Conservation (phyloP, 2,797 vertebrate species). For the Vultur gryphus region DNA sequence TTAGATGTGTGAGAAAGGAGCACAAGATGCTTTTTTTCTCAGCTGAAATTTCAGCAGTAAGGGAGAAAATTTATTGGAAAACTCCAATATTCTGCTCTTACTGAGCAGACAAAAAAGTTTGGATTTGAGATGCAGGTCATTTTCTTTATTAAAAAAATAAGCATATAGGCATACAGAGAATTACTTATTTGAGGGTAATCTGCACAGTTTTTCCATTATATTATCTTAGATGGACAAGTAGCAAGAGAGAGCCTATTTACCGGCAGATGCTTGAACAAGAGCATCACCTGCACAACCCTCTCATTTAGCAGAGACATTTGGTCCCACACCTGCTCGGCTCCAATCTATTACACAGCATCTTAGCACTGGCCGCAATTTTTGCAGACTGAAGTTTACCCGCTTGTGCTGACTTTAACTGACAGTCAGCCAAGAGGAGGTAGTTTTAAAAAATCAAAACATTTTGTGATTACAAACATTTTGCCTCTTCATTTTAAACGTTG, state of each 20-base stretch:
- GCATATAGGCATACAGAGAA: background rate
- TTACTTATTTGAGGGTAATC: background rate
- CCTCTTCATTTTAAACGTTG: background rate
- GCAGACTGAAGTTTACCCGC: background rate
- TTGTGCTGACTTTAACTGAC: background rate
- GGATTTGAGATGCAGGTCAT: background rate
- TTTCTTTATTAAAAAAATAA: background rate
- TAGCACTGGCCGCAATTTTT: background rate
- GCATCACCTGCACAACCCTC: background rate
- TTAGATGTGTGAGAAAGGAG: constrained; percentile 10
- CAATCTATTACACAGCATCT: background rate
- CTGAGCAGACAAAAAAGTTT: background rate
- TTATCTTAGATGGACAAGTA: background rate
- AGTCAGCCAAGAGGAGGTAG: background rate
- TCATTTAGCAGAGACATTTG: constrained; percentile 12
- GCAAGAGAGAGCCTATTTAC: background rate
- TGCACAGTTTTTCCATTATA: background rate
- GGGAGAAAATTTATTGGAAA: background rate
- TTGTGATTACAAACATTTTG: background rate
- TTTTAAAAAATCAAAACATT: background rate
- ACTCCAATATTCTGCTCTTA: background rate
- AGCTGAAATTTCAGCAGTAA: constrained; percentile 20
- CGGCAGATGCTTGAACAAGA: background rate
- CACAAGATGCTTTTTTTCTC: background rate
- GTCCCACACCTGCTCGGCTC: background rate